Evolutionary conservation across 2,797 vertebrate species (phyloP), one percentile per base, ranked within the genome.

Genomic region (Acrocephalus scirpaceus): DNA sequence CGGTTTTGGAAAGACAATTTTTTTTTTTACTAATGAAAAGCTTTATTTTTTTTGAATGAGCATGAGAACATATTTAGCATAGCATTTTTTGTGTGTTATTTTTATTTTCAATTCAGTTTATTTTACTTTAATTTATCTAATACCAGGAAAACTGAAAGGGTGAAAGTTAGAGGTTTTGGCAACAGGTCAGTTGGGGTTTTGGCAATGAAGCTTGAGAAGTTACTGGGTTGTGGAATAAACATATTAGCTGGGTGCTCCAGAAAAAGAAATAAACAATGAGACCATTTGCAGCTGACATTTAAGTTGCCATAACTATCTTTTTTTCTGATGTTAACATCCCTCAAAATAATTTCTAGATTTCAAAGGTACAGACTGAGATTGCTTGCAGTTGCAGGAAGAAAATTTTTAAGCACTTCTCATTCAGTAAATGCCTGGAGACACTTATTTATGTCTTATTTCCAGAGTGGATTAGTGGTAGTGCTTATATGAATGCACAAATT

Each of bases 41-140:
- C 2, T 7, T 30, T 66, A 38, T 42, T 61, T 61, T 67, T 64
- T 53, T 66, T 57, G 14, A 93, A 92, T 75, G 51, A 91, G 27
- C 21, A 78, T 38, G 30, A 83, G 86, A 91, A 83, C 23, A 42
- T 67, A 90, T 14, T 86, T 61, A 78, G 40, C n/a, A 27, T 47
- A 80, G 74, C 21, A 48, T 56, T 93, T 71, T 42, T n/a, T 57
- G 34, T 57, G 20, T 57, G 34, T 60, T 78, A 38, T 72, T 88
- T 88, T 81, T 76, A 76, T 91, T 71, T 95, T 81, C 51, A 70
- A 21, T 77, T 90, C 29, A 19, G 71, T 92, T 93, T 86, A 70
- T 88, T 95, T 95, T 86, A 56, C 26, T 89, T 89, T 26, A 29
- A 48, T 88, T 70, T 90, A 66, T 92, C 78, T 91, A 79, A 50